Evolutionary conservation across 2,888 invertebrate genomes (phyloP), one percentile per base, ranked within the genome.

Genomic region (Eilema caniola): DNA sequence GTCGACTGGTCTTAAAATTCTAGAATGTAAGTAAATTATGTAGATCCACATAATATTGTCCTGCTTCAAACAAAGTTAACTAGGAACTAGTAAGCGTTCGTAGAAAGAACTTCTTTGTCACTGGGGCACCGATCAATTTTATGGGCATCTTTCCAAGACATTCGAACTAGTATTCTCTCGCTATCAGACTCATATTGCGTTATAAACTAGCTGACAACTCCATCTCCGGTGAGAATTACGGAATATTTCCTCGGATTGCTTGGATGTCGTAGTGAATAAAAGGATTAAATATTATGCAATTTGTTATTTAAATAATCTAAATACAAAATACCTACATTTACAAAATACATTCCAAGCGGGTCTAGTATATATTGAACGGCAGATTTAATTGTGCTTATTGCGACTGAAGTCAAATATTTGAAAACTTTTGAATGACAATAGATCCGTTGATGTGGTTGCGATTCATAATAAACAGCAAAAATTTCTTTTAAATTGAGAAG

Each of bases 101-200:
- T 2, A 20, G 2, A 20, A 41, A 41, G 20, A 24, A 59, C 25
- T 59, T 33, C 37, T 70, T 28, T 57, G 66, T 62, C 59, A 66
- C 66, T 41, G 31, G 47, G 33, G 57, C 62, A 62, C 25, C 62
- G 56, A 70, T 70, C 47, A 70, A 70, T 70, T 61, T 59, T 37
- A 33, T 62, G 28, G 62, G 70, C 41, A 57, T 41, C 37, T 37
- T 57, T 37, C 57, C 47, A 41, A 62, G 57, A 62, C 56, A 25
- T 53, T 61, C 24, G 16, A 56, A 62, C 56, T 66, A 57, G 41
- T 47, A 66, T 62, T 66, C 28, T 14, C 20, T 28, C n/a, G 59
- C 14, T 59, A 41, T 41, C 67, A 47, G 61, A 61, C 28, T 31
- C 61, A 33, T 57, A 41, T 66, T 24, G 47, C 25, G 66, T 28